Percentiles rank a stretch among this genome's conserved stretches.
These are phyloP conservation scores for Lasioglossum figueresi DNA, from an alignment of 2,888 invertebrate genomes.

Conservation along the genomic window DNA sequence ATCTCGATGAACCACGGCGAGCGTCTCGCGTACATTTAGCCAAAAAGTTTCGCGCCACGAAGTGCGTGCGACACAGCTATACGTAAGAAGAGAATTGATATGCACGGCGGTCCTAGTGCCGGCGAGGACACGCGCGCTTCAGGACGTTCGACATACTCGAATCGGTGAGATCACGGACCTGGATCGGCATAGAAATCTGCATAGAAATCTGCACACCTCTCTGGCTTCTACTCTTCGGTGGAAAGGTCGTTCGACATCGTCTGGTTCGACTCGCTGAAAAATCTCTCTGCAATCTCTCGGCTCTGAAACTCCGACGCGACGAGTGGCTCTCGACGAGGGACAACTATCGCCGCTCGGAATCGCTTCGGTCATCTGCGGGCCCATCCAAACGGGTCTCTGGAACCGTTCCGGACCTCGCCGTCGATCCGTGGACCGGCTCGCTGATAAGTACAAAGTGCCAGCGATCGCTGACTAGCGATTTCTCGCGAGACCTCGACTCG, in stretches of 20 bases:
- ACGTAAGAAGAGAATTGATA: conserved; percentile 18
- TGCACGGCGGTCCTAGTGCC: conserved; percentile 52
- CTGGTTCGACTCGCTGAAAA: not conserved
- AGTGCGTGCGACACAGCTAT: conserved; percentile 14
- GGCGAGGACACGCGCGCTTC: conserved; percentile 9
- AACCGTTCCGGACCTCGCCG: not conserved
- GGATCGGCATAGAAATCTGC: not conserved
- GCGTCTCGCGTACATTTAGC: conserved; percentile 7
- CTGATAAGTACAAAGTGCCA: conserved; percentile 7
- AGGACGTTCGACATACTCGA: conserved; percentile 2
- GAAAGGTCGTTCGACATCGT: not conserved
- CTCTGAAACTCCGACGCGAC: not conserved
- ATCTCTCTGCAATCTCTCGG: not conserved
- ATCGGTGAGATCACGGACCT: conserved; percentile 3
- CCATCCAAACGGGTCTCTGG: not conserved
- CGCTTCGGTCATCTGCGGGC: not conserved
- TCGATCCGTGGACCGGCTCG: conserved; percentile 2
- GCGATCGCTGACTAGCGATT: not conserved
- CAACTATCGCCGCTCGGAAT: not conserved
- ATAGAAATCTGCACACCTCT: not conserved
- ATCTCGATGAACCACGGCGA: conserved; percentile 59
- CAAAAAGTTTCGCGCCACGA: conserved; percentile 5
- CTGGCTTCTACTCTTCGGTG: not conserved
- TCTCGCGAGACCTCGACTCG: not conserved
- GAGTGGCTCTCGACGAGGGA: not conserved